These are phyloP conservation scores for Bombus huntii DNA, from an alignment of 1,140 invertebrate genomes.

Conservation along the genomic window DNA sequence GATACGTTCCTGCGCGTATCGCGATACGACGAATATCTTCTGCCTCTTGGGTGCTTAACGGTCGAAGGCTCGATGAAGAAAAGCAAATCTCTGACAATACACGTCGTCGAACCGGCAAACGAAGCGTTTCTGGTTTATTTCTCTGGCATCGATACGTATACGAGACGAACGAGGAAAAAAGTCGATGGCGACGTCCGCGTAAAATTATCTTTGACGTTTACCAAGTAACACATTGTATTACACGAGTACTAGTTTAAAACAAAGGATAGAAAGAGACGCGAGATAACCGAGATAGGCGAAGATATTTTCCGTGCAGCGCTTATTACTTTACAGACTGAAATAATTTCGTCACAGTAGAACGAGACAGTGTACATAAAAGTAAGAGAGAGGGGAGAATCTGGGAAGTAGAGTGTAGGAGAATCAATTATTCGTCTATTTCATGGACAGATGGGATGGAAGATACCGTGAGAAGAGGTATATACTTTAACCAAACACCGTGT, in stretches of 20 bases:
- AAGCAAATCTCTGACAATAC: conserved; percentile 4
- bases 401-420: conserved; percentile 60
- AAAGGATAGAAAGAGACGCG: not conserved
- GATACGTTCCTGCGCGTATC: not conserved
- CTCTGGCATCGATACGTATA: conserved; percentile 39
- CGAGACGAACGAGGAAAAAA: not conserved
- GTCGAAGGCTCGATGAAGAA: not conserved
- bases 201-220: not conserved
- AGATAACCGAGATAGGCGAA: not conserved
- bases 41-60: conserved; percentile 8
- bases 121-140: not conserved
- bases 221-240: not conserved
- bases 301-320: conserved; percentile 31
- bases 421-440: conserved; percentile 72
- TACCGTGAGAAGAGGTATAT: conserved; percentile 64
- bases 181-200: not conserved
- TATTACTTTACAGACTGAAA: conserved; percentile 58
- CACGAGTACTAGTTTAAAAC: not conserved
- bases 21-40: conserved; percentile 30
- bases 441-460: conserved; percentile 40
- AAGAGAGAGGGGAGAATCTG: conserved; percentile 37
- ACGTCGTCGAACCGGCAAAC: not conserved
- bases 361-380: conserved; percentile 77
- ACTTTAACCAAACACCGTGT: conserved; percentile 81
- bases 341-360: conserved; percentile 75